Percentiles rank a stretch among this genome's conserved stretches.
These are phyloP conservation scores for Drosophila teissieri DNA, from an alignment of 1,140 invertebrate genomes.

Conservation along the genomic window DNA sequence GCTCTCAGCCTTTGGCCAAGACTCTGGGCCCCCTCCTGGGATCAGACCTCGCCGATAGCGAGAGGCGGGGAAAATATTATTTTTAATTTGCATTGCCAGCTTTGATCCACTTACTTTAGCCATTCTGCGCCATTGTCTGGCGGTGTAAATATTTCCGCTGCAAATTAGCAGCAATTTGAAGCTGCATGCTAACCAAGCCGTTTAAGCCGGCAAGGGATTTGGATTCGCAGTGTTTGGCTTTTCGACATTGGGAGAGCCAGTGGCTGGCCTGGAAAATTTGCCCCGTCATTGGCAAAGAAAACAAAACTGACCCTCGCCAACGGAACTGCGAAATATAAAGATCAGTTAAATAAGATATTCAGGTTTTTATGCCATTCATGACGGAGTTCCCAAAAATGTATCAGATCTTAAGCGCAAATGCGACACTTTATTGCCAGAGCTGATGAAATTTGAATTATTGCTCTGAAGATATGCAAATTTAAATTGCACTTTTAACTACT, in stretches of 20 bases:
- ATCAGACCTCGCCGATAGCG: constrained; percentile 35
- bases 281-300: constrained; percentile 66
- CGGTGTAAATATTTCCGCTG: constrained; percentile 57
- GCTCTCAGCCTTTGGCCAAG: constrained; percentile 15
- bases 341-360: constrained; percentile 17
- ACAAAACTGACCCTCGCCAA: constrained; percentile 72
- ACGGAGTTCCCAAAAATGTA: constrained; percentile 40
- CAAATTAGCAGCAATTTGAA: constrained; percentile 70
- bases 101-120: constrained; percentile 56
- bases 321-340: constrained; percentile 18
- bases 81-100: constrained; percentile 60
- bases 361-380: not conserved
- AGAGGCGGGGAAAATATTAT: constrained; percentile 65
- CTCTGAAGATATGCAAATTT: constrained; percentile 1
- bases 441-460: constrained; percentile 34
- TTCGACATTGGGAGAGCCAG: not conserved
- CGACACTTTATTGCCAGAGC: constrained; percentile 12
- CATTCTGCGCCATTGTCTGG: constrained; percentile 22
- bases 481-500: not conserved
- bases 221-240: not conserved
- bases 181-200: constrained; percentile 32
- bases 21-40: constrained; percentile 18
- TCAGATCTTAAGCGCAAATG: constrained; percentile 28
- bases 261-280: constrained; percentile 64
- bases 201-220: constrained; percentile 32